Conservation (phyloP, 1,140 invertebrate species). For the Chionoecetes opilio region DNA sequence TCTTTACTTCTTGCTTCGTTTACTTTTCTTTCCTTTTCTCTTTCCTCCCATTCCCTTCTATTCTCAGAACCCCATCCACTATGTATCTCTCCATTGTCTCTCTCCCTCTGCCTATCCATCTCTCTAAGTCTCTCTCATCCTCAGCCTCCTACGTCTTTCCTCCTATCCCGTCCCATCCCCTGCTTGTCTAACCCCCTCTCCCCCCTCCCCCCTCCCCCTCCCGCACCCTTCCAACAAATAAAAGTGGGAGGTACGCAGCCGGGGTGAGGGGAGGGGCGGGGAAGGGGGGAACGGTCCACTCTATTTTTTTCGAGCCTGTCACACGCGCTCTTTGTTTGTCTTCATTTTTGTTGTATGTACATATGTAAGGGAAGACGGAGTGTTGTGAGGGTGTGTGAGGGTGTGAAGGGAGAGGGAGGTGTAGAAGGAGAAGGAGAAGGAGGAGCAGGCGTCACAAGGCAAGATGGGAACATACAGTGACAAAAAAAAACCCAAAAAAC, state of each 20-base stretch:
- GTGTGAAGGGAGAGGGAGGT: neutral
- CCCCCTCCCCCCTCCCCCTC: neutral
- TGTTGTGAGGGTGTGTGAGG: neutral
- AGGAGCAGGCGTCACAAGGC: too few species aligned
- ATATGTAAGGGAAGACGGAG: neutral
- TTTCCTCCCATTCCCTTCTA: neutral
- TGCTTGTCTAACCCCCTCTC: neutral
- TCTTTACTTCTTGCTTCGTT: neutral
- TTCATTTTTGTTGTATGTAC: neutral
- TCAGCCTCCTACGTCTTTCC: neutral
- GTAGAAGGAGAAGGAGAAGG: neutral
- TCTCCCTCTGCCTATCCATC: neutral
- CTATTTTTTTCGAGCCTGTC: neutral
- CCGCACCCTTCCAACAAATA: neutral
- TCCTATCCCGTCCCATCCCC: neutral
- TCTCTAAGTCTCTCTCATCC: neutral
- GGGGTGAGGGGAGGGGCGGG: neutral
- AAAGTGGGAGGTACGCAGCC: neutral
- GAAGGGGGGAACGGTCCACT: neutral
- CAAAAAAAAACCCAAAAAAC: too few species aligned
- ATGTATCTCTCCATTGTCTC: neutral
- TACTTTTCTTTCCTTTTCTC: neutral
- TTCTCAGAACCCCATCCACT: neutral
- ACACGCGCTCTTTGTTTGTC: neutral
- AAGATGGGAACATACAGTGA: too few species aligned